Evolutionary conservation across 2,797 vertebrate genomes (phyloP), one percentile per base, ranked within the genome.

Genomic region (Amblyraja radiata): DNA sequence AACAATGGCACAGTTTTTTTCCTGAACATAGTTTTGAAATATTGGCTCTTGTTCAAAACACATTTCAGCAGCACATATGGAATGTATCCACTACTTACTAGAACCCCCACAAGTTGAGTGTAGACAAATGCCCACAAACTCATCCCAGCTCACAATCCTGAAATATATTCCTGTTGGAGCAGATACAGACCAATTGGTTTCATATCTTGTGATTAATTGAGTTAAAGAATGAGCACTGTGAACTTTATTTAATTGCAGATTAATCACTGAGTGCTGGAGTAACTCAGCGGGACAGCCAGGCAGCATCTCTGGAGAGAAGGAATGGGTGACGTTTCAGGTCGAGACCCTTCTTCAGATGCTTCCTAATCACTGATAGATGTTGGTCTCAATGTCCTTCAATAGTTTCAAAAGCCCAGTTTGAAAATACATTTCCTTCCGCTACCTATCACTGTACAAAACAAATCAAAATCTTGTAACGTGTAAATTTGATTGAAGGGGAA

Each of bases 51-150:
- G 93, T 94, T 96, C 94, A 94, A 94, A 81, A 93, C 93, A 94
- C 46, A 0, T 94, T 95, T 94, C 94, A 94, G 93, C 86, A 94
- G 95, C 16, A 90, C 93, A 93, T 94, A 94, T 94, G 94, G 94
- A 95, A 95, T 96, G 95, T 95, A 96, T 94, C 95, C 94, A 94
- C 90, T 94, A 93, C 0, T 86, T 94, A 94, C 0, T 73, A 39
- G 93, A 94, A 95, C 73, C 58, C 84, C 93, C 92, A 94, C 94
- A 94, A 93, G 93, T 71, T 77, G 94, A 95, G 93, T 90, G 94
- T 93, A 93, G 71, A 95, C 90, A 93, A 95, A 95, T 94, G 95
- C 94, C 94, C 90, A n/a, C 80, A 23, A 93, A 93, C 93, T 93
- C 93, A 93, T 93, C 93, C 88, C 61, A 65, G 93, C 93, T 94